Percentiles rank a stretch among this genome's conserved stretches.
phyloP scores from a whole-genome alignment of 2,888 invertebrate species.

The Clunio marinus region DNA sequence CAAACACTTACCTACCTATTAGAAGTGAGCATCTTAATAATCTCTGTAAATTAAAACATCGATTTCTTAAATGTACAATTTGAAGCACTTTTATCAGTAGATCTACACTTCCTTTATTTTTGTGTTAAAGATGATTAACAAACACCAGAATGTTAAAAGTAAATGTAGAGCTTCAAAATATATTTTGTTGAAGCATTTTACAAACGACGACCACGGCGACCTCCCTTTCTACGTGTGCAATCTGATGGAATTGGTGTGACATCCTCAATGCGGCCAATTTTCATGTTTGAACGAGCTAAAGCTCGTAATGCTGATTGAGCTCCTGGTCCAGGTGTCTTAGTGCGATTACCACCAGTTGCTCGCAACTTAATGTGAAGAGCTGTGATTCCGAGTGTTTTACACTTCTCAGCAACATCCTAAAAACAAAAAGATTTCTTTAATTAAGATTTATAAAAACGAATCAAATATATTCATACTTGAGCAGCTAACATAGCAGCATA shows the following conservation, averaged over 20 bases:
- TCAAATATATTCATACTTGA: conserved; percentile 61
- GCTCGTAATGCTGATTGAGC: conserved; percentile 97
- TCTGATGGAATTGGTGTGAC: conserved; percentile 99
- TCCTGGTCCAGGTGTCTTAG: conserved; percentile 97
- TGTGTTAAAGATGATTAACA: too few relatives aligned
- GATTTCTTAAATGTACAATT: too few relatives aligned
- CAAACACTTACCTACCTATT: too few relatives aligned
- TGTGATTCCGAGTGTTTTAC: conserved; percentile 94
- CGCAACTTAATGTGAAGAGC: conserved; percentile 97
- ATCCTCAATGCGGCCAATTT: conserved; percentile 99
- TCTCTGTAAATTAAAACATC: too few relatives aligned
- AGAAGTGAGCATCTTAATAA: too few relatives aligned
- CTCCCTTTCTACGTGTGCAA: conserved; percentile 99
- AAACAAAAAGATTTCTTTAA: too few relatives aligned
- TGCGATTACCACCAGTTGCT: conserved; percentile 98
- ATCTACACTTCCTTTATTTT: too few relatives aligned
- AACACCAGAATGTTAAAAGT: too few relatives aligned
- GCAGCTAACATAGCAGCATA: conserved; percentile 99
- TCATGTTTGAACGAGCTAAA: conserved; percentile 97
- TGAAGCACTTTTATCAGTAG: too few relatives aligned
- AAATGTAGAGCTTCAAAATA: too few relatives aligned
- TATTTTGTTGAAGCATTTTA: conserved; percentile 55
- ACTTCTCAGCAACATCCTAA: conserved; percentile 97
- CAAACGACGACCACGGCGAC: conserved; percentile 98
- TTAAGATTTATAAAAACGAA: too few relatives aligned